These are phyloP conservation scores for Pipa parva DNA, from an alignment of 2,113 vertebrate genomes.

Conservation along the genomic window DNA sequence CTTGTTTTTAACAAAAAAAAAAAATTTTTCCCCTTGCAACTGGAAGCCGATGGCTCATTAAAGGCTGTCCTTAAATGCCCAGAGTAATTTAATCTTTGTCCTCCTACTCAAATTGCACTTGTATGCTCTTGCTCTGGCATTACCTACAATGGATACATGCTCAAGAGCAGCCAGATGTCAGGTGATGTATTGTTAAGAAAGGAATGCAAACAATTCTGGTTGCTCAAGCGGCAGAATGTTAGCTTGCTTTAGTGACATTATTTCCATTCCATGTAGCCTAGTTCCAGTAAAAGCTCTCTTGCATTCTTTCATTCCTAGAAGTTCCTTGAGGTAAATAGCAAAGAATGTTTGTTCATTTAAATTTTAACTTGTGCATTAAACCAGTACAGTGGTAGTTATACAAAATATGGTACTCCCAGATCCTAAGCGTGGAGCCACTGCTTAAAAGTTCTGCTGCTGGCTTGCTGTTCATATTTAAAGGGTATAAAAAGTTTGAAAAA, in stretches of 20 bases:
- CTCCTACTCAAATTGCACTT: slow-evolving; percentile 9
- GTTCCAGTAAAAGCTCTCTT: not conserved
- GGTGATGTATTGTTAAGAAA: slow-evolving; percentile 13
- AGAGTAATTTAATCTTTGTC: slow-evolving; percentile 13
- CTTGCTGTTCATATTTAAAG: too few relatives aligned
- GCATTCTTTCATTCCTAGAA: too few relatives aligned
- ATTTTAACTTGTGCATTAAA: too few relatives aligned
- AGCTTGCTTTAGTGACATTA: not conserved
- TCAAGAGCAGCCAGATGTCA: not conserved
- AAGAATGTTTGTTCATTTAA: not conserved
- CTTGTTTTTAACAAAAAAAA: not conserved
- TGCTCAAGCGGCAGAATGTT: not conserved
- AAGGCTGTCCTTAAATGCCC: slow-evolving; percentile 3
- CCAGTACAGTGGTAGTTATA: too few relatives aligned
- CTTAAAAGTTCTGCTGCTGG: too few relatives aligned
- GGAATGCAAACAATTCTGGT: not conserved
- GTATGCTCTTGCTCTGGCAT: not conserved
- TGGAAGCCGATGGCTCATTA: not conserved
- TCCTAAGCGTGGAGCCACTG: too few relatives aligned
- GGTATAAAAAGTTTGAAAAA: too few relatives aligned
- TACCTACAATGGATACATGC: slow-evolving; percentile 5
- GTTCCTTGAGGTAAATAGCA: not conserved
- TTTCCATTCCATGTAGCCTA: not conserved
- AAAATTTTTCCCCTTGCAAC: not conserved
- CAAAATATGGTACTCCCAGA: too few relatives aligned